Evolutionary conservation across 2,113 vertebrate genomes (phyloP).

Genomic region (Proterorhinus semilunaris): DNA sequence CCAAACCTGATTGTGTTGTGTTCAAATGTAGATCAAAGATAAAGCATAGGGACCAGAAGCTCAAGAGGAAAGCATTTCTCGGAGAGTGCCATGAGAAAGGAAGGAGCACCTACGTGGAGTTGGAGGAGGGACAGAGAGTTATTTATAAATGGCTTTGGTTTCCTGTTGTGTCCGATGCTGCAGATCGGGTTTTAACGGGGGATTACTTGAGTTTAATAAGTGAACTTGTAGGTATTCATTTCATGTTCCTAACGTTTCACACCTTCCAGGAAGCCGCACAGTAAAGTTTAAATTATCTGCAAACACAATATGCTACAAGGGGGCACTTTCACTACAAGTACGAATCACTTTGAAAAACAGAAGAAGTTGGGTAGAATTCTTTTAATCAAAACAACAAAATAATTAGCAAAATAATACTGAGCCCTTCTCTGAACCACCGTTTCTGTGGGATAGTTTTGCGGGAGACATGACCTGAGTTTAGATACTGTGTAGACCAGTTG

Average conservation of each 20-base stretch:
- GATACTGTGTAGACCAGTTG: slow-evolving; percentile 71
- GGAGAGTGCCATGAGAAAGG: slow-evolving; percentile 34
- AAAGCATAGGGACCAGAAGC: slow-evolving; percentile 45
- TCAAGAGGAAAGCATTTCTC: slow-evolving; percentile 50
- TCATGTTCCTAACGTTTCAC: too few species aligned
- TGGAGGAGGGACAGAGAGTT: slow-evolving; percentile 60
- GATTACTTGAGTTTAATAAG: neutral
- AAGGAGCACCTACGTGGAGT: slow-evolving; percentile 42
- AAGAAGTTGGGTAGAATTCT: too few species aligned
- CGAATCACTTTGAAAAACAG: too few species aligned
- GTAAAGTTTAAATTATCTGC: too few species aligned
- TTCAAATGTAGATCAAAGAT: slow-evolving; percentile 33
- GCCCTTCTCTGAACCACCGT: too few species aligned
- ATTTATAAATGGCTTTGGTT: slow-evolving; percentile 64
- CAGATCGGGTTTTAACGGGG: neutral
- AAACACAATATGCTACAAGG: too few species aligned
- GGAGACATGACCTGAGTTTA: slow-evolving; percentile 92
- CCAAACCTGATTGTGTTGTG: slow-evolving; percentile 37
- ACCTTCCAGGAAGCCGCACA: too few species aligned
- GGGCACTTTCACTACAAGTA: too few species aligned
- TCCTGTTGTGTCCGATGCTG: slow-evolving; percentile 38
- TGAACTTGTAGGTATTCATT: too few species aligned
- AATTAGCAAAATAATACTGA: too few species aligned
- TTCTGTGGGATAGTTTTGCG: neutral
- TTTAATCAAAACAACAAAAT: too few species aligned